Evolutionary conservation across 2,113 vertebrate species (phyloP).

Genomic region (Pelvicachromis taeniatus): DNA sequence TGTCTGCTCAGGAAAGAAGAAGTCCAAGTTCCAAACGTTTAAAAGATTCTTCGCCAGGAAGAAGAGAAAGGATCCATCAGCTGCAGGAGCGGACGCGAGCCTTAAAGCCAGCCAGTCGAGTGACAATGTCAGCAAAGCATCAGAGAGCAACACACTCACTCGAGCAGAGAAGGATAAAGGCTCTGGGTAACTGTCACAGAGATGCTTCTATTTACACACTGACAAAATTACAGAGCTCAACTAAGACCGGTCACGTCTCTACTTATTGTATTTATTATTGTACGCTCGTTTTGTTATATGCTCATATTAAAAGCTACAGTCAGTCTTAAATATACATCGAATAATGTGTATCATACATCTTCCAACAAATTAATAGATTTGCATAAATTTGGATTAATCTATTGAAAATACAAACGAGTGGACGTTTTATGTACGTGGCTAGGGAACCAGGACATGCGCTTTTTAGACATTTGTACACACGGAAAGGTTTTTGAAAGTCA

Average conservation of each 20-base stretch:
- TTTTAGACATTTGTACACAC: no score
- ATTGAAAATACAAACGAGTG: neutral
- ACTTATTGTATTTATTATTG: neutral
- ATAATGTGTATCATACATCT: neutral
- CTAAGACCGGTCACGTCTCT: neutral
- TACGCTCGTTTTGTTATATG: neutral
- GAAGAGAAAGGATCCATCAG: conserved; percentile 78
- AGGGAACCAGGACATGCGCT: no score
- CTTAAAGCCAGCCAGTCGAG: conserved; percentile 79
- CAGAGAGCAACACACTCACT: conserved; percentile 54
- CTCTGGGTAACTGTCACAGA: conserved; percentile 62
- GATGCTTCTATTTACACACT: neutral
- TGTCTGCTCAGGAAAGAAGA: conserved; percentile 83
- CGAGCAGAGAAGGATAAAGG: conserved; percentile 62
- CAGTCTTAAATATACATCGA: neutral
- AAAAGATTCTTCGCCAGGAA: conserved; percentile 89
- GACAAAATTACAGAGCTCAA: neutral
- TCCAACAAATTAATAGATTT: neutral
- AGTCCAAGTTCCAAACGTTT: conserved; percentile 89
- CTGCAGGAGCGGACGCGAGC: conserved; percentile 35
- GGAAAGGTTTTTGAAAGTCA: no score
- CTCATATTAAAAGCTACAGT: neutral
- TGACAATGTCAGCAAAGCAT: conserved; percentile 70
- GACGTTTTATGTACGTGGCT: no score
- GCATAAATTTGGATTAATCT: neutral